Base-by-base conservation (phyloP, 2,888 invertebrate species). In the Lasioglossum leucozonium region DNA sequence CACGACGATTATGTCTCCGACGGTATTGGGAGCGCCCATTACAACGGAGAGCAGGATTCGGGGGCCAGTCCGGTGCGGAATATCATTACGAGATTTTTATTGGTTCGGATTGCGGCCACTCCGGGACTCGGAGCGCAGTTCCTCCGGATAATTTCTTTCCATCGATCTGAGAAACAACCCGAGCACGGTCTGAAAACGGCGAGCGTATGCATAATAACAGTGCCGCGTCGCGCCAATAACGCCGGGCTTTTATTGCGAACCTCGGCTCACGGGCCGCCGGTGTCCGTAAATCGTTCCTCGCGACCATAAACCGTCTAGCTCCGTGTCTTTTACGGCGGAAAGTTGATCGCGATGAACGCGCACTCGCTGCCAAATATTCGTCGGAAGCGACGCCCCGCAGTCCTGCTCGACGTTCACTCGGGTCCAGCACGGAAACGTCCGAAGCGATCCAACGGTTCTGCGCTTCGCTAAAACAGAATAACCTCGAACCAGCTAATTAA, bases 201-300 rank as follows among this genome's bases (percentile, higher is more conserved):
- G 65, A 74, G n/a, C 77, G 30, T 67, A 74, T 72, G 74, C 80
- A 76, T 81, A 81, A 84, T 79, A 82, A 82, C 74, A 42, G 72
- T 42, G 13, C 40, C 40, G 30, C 40, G 30, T 11, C 2, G 34
- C 75, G 79, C 75, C 86, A 84, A 79, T 87, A 88, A 82, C 51
- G 51, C 6, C 22, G 71, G 34, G 30, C 22, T 82, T 82, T 88
- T 88, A 88, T 84, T 80, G 65, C 87, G 26, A 40, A 34, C 30
- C 58, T 30, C 30, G 4, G 13, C 58, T 6, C 16, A n/a, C 30
- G 30, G 18, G 11, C 16, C 77, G 44, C 58, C 51, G 62, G 58
- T 47, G 75, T 75, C 65, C 71, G 51, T 72, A 77, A 85, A 81
- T 51, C 51, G 67, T 81, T 40, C n/a, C 62, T 10, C 44, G 13